A percentile compares a stretch with the other conserved stretches of the same genome.
Conservation (phyloP, 2,113 vertebrate species). For the Hepsetus odoe region DNA sequence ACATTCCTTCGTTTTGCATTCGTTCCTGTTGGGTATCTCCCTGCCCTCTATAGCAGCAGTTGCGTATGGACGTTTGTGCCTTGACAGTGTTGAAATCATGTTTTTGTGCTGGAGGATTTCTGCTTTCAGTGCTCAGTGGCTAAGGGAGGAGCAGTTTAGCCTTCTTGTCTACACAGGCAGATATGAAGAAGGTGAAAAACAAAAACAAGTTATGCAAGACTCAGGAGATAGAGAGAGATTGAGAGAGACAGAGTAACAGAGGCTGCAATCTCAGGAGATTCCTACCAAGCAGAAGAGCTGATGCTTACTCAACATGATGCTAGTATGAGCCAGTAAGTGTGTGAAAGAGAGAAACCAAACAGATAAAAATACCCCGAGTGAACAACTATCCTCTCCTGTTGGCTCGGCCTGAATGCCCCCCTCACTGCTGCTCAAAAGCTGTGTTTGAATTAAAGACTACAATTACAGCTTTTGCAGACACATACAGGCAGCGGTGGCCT, state of each 20-base stretch:
- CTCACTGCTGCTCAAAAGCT: no score
- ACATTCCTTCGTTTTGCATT: not conserved
- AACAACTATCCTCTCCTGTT: no score
- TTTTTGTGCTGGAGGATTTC: conserved; percentile 6
- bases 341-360: not conserved
- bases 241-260: not conserved
- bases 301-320: not conserved
- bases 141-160: conserved; percentile 17
- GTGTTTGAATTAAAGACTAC: no score
- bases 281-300: not conserved
- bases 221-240: not conserved
- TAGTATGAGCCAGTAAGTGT: not conserved
- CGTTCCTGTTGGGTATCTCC: not conserved
- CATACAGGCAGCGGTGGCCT: no score
- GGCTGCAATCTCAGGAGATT: not conserved
- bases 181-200: conserved; percentile 19
- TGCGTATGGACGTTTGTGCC: conserved; percentile 5
- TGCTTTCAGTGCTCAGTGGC: not conserved
- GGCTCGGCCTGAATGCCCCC: no score
- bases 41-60: not conserved
- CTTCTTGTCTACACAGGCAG: conserved; percentile 38
- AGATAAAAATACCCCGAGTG: not conserved
- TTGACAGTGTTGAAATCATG: conserved; percentile 13
- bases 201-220: conserved; percentile 42
- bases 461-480: no score